Conservation (phyloP, 2,888 invertebrate genomes). For the Nemapogon koenigi region DNA sequence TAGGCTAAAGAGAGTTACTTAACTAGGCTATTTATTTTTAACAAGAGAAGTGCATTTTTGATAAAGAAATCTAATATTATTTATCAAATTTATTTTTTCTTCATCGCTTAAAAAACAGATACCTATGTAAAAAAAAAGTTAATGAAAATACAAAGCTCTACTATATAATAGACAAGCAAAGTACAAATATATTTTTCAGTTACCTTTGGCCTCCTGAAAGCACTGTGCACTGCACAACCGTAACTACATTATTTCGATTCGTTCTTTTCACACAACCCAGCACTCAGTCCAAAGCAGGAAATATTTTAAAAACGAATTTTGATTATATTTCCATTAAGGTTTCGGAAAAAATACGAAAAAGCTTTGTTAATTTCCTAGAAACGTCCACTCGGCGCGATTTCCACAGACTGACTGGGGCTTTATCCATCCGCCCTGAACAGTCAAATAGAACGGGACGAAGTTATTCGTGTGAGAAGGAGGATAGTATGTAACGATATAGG, state of each 20-base stretch:
- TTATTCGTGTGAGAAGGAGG: conserved; percentile 28
- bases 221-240: conserved; percentile 6
- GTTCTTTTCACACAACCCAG: background rate
- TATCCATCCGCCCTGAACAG: conserved; percentile 20
- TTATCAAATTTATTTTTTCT: too few relatives aligned
- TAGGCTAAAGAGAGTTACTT: too few relatives aligned
- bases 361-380: conserved; percentile 19
- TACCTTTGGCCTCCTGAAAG: conserved; percentile 5
- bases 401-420: conserved; percentile 47
- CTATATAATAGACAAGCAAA: too few relatives aligned
- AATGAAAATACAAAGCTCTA: too few relatives aligned
- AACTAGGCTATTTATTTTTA: too few relatives aligned
- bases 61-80: too few relatives aligned
- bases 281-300: background rate
- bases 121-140: too few relatives aligned
- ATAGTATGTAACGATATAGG: conserved; percentile 31
- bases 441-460: conserved; percentile 23
- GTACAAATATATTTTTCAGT: conserved; percentile 5
- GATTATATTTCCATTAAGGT: conserved; percentile 42
- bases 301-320: background rate
- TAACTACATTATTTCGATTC: background rate
- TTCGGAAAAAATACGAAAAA: conserved; percentile 33
- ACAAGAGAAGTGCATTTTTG: too few relatives aligned
- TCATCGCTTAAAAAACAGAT: too few relatives aligned
- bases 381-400: conserved; percentile 30